Evolutionary conservation across 2,797 vertebrate species (phyloP), one percentile per base, ranked within the genome.

Genomic region (Oophaga sylvatica): DNA sequence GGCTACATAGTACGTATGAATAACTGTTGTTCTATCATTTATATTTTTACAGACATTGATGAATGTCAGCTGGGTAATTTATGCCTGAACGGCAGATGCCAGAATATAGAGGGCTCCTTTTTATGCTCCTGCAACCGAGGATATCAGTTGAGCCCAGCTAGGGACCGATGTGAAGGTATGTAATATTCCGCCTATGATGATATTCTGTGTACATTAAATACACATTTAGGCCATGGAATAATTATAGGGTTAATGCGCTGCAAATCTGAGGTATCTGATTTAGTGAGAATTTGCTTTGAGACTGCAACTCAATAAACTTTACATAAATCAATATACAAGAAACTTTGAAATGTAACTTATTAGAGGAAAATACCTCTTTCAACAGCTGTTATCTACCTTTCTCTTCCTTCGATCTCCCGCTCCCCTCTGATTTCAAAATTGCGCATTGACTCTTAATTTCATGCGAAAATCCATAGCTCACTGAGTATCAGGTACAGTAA

Each of bases 131-230:
- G 98, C 91, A 95, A 93, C 8, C 92, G 92, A 0, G 98, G 98
- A 19, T 98, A 97, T 92, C 95, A 92, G 87, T 90, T 95, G 8
- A 96, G 97, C 0, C 73, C 91, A 0, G 89, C 94, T 1, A 95
- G 95, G 91, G 96, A 97, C 91, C 95, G 97, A 31, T 99, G 98
- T 94, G 95, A 98, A 88, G 98, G 98, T 99, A 96, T 67, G 93
- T 75, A 2, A 3, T 41, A 20, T 63, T 35, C 60, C 41, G 31
- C 22, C n/a, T 45, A 13, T n/a, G 20, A 60, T 31, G 20, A 75
- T 9, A 53, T n/a, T 48, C 5, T 9, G 31, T 70, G 16, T 70
- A 17, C 5, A 70, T 70, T 35, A 22, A 20, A 20, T 41, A 3
- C 5, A 31, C 15, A 16, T 68, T 31, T 22, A 63, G 20, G 8